phyloP scores from a whole-genome alignment of 1,140 invertebrate species.

The Calliopsis andreniformis region DNA sequence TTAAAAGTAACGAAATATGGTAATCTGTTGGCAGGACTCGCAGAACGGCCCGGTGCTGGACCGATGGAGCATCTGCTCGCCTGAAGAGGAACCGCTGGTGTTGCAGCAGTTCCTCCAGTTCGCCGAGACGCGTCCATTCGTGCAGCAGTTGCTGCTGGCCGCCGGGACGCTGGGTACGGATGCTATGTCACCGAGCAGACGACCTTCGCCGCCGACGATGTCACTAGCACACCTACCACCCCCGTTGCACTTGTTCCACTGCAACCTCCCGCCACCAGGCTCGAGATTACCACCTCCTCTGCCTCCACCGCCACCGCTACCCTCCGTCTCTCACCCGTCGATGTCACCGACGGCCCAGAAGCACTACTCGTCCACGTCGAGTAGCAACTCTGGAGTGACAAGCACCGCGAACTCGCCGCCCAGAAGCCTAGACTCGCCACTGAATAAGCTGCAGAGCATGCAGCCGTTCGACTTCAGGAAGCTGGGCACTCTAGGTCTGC shows the following conservation, averaged over 20 bases:
- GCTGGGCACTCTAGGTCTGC: slow-evolving; percentile 84
- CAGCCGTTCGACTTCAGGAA: slow-evolving; percentile 96
- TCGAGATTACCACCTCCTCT: slow-evolving; percentile 79
- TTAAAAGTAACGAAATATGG: neutral
- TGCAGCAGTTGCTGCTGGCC: slow-evolving; percentile 89
- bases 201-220: slow-evolving; percentile 84
- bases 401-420: slow-evolving; percentile 74
- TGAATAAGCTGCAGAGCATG: slow-evolving; percentile 96
- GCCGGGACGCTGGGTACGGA: slow-evolving; percentile 82
- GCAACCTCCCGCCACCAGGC: slow-evolving; percentile 78
- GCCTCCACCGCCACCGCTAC: slow-evolving; percentile 77
- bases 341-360: slow-evolving; percentile 80
- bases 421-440: slow-evolving; percentile 82
- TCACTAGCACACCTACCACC: slow-evolving; percentile 83
- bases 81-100: slow-evolving; percentile 92
- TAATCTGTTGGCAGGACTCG: slow-evolving; percentile 82
- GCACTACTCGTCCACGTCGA: slow-evolving; percentile 73
- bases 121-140: slow-evolving; percentile 91
- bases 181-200: slow-evolving; percentile 86
- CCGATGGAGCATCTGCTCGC: slow-evolving; percentile 90
- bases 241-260: slow-evolving; percentile 82
- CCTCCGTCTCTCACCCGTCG: slow-evolving; percentile 78
- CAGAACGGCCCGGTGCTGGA: slow-evolving; percentile 89
- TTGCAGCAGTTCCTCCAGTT: slow-evolving; percentile 93
- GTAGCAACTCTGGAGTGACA: slow-evolving; percentile 62